Conservation (phyloP, 1,140 invertebrate genomes). For the Radopholus similis region DNA sequence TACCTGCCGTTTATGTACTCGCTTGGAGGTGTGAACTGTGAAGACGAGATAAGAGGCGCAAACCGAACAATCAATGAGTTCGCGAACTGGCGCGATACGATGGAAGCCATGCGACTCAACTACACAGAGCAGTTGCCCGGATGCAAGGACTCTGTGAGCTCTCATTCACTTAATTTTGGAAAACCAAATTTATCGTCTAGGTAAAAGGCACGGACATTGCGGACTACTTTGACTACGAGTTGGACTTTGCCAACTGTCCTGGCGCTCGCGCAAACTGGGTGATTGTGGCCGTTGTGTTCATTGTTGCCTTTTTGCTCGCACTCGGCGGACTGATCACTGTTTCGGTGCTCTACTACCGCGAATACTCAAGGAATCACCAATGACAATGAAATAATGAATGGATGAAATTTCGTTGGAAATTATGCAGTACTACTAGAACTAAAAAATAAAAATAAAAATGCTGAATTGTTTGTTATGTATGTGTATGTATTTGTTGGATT, state of each 20-base stretch:
- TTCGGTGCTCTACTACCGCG: neutral
- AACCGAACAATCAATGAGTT: neutral
- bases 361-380: no score
- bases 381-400: no score
- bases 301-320: neutral
- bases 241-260: neutral
- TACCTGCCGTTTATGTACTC: no score
- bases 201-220: neutral
- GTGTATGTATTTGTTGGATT: no score
- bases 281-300: neutral
- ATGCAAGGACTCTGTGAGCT: neutral
- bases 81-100: neutral
- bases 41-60: no score
- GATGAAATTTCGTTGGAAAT: no score
- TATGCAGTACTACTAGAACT: no score
- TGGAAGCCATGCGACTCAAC: neutral
- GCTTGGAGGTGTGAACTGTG: no score
- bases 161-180: neutral
- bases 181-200: neutral
- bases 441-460: no score
- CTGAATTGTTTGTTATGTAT: no score
- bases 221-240: neutral
- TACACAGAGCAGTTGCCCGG: neutral
- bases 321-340: neutral
- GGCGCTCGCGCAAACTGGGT: neutral